Base-by-base conservation (phyloP, 1,140 invertebrate species). In the Linepithema humile region DNA sequence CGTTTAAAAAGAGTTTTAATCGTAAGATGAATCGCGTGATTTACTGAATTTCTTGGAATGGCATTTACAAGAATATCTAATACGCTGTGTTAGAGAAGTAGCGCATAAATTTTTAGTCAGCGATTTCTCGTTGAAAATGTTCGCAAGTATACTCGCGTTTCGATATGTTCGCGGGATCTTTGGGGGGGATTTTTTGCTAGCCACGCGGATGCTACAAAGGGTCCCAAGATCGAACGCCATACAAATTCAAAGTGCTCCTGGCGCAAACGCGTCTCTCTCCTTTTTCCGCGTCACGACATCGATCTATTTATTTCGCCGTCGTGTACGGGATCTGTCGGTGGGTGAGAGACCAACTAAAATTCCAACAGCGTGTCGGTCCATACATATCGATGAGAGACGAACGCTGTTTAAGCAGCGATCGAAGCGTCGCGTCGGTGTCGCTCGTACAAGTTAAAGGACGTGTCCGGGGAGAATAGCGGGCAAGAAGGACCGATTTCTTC, bases 331-430 rank as follows among this genome's bases (percentile, higher is more conserved):
- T 20, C 40, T 35, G 43, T 38, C 80, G 67, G 64, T 65, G 82
- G 80, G 69, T 80, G 88, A 90, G 83, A 91, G 83, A 91, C 91
- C 92, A 94, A 94, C 93, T 94, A 94, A 94, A 93, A 94, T 94
- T 94, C 93, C 93, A 86, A 72, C 78, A 85, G 83, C 90, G 93
- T 92, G 92, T 93, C 90, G 90, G 90, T 90, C 87, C 90, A 90
- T 91, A 93, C 91, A 93, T 93, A 93, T 94, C 91, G 92, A 94
- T 93, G 91, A 93, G 90, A 83, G 62, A 65, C 73, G 62, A 82
- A 75, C 50, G 82, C 38, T 83, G 83, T 89, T 86, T 86, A 59
- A 89, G 75, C 69, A 69, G 75, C 62, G 62, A 78, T 78, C 75
- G 75, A 78, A 78, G 75, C 84, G 82, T 77, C 64, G 83, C 59